A percentile compares a stretch with the other conserved stretches of the same genome.
Conservation (phyloP, 2,888 invertebrate genomes). For the Ametastegia equiseti region DNA sequence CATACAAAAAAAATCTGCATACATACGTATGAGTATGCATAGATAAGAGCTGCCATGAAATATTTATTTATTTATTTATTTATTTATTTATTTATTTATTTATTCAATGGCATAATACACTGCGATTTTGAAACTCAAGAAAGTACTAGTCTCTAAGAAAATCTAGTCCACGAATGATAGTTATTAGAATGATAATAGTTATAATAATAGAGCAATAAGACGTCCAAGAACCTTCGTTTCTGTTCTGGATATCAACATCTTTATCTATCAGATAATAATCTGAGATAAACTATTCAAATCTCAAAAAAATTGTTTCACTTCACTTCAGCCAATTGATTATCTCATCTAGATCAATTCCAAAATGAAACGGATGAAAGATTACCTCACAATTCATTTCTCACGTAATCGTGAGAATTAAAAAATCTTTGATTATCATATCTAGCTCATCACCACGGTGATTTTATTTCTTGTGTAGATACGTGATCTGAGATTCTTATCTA, state of each 20-base stretch:
- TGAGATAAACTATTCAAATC: too few species aligned
- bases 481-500: too few species aligned
- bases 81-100: neutral
- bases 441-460: too few species aligned
- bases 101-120: neutral
- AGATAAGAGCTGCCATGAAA: neutral
- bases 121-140: conserved; percentile 27
- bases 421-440: too few species aligned
- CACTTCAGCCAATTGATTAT: too few species aligned
- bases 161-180: conserved; percentile 42
- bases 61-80: conserved; percentile 10
- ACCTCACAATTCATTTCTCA: too few species aligned
- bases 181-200: neutral
- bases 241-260: neutral
- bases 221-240: neutral
- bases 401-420: too few species aligned
- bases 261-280: neutral
- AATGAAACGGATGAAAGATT: too few species aligned
- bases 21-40: too few species aligned
- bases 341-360: too few species aligned
- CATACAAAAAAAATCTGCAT: neutral
- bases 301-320: too few species aligned
- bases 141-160: conserved; percentile 48
- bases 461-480: too few species aligned
- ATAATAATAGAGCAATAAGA: conserved; percentile 7